phyloP scores from a whole-genome alignment of 30 jellyfish, hydroid and myxozoan genomes.

The Hydractinia symbiolongicarpus region DNA sequence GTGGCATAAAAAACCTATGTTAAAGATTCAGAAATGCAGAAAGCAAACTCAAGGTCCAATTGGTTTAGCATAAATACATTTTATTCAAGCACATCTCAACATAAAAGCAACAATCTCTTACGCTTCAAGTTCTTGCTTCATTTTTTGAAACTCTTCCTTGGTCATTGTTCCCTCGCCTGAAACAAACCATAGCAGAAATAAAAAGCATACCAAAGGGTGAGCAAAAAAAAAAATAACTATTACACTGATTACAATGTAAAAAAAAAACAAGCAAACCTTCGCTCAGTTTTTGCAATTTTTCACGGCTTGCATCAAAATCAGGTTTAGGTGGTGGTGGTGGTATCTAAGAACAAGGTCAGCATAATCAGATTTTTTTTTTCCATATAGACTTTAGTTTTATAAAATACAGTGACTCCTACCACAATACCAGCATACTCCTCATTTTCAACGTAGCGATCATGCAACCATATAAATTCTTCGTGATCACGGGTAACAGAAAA shows the following conservation, averaged over 20 bases:
- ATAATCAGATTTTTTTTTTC: background rate
- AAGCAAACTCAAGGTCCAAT: too few relatives aligned
- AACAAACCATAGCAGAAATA: background rate
- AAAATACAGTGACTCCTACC: slow-evolving; percentile 30
- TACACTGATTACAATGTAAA: background rate
- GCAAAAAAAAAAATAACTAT: background rate
- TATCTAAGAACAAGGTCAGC: slow-evolving; percentile 32
- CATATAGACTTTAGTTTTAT: background rate
- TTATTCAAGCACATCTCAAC: too few relatives aligned
- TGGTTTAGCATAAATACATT: background rate
- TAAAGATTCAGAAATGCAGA: too few relatives aligned
- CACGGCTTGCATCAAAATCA: slow-evolving; percentile 99
- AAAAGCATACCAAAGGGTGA: background rate
- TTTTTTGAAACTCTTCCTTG: slow-evolving; percentile 90
- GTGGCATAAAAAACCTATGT: background rate
- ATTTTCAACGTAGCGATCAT: slow-evolving; percentile 84
- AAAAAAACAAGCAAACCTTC: slow-evolving; percentile 63
- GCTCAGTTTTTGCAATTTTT: slow-evolving; percentile 78
- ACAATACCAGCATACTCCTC: slow-evolving; percentile 96
- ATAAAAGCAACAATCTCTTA: slow-evolving; percentile 17
- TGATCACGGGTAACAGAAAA: slow-evolving; percentile 93
- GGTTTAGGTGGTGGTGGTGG: slow-evolving; percentile 99
- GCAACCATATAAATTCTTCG: slow-evolving; percentile 95
- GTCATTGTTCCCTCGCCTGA: slow-evolving; percentile 97
- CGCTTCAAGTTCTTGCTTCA: slow-evolving; percentile 99